Evolutionary conservation across 2,888 invertebrate genomes (phyloP).

Genomic region (Drosophila greeni): DNA sequence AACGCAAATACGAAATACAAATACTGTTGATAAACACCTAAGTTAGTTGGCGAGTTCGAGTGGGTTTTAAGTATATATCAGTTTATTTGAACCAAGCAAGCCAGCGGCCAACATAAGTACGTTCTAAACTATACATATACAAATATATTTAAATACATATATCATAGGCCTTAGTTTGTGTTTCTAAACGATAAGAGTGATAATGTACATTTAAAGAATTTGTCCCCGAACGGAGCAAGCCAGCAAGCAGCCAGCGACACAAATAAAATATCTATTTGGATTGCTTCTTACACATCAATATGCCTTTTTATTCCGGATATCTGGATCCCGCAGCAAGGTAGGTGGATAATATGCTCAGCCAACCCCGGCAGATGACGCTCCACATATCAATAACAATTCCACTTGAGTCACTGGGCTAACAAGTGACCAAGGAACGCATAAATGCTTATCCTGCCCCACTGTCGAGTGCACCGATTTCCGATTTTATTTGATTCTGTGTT

Average conservation of each 20-base stretch:
- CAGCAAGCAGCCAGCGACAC: conserved; percentile 17
- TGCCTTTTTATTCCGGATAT: background rate
- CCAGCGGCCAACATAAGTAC: conserved; percentile 48
- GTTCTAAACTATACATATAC: conserved; percentile 41
- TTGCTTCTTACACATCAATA: conserved; percentile 50
- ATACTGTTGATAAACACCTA: conserved; percentile 23
- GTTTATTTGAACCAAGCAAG: conserved; percentile 25
- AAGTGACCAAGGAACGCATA: conserved; percentile 11
- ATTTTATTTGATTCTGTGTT: conserved; percentile 62
- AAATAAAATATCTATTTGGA: conserved; percentile 43
- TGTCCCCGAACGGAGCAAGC: conserved; percentile 33
- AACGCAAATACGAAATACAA: conserved; percentile 17
- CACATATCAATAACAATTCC: conserved; percentile 34
- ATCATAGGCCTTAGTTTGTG: conserved; percentile 72
- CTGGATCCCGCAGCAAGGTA: background rate
- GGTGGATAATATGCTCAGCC: conserved; percentile 4
- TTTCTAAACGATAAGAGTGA: conserved; percentile 67
- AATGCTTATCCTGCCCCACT: conserved; percentile 16
- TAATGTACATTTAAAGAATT: conserved; percentile 66
- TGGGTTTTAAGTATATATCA: conserved; percentile 35
- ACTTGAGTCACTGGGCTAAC: background rate
- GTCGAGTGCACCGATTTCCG: conserved; percentile 27
- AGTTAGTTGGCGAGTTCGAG: conserved; percentile 13
- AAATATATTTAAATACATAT: conserved; percentile 55
- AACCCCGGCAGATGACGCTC: conserved; percentile 1